Conservation (phyloP, 2,797 vertebrate genomes). For the Podarcis lilfordi region DNA sequence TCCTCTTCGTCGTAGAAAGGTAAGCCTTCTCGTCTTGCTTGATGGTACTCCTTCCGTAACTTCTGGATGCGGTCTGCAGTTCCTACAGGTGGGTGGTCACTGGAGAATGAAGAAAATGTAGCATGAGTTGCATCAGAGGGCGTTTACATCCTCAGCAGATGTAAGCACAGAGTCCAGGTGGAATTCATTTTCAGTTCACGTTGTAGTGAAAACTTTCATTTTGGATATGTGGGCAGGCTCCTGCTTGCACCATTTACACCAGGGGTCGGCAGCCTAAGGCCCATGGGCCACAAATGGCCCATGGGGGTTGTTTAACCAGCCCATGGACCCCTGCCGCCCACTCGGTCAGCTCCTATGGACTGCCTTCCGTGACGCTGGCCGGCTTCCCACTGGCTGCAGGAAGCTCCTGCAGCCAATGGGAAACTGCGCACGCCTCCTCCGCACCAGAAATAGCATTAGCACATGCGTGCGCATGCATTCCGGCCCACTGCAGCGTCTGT, state of each 20-base stretch:
- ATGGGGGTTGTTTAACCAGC: too few relatives aligned
- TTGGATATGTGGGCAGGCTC: neutral
- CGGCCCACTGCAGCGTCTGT: too few relatives aligned
- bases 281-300: too few relatives aligned
- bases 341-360: too few relatives aligned
- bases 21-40: conserved; percentile 88
- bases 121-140: neutral
- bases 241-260: neutral
- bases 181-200: neutral
- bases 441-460: rapidly evolving
- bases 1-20: conserved; percentile 88
- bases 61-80: conserved; percentile 92
- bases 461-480: too few relatives aligned
- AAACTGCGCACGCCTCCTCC: too few relatives aligned
- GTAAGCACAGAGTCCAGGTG: neutral
- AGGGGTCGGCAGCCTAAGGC: too few relatives aligned
- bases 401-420: too few relatives aligned
- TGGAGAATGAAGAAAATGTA: conserved; percentile 48
- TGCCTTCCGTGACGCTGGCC: too few relatives aligned
- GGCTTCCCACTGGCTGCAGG: too few relatives aligned
- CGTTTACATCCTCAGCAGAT: rapidly evolving
- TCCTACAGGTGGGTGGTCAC: conserved; percentile 70
- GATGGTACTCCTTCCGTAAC: conserved; percentile 91
- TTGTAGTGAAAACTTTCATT: neutral
- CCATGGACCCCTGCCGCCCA: too few relatives aligned